phyloP scores from a whole-genome alignment of 23 tunicate species.

The Styela clava region DNA sequence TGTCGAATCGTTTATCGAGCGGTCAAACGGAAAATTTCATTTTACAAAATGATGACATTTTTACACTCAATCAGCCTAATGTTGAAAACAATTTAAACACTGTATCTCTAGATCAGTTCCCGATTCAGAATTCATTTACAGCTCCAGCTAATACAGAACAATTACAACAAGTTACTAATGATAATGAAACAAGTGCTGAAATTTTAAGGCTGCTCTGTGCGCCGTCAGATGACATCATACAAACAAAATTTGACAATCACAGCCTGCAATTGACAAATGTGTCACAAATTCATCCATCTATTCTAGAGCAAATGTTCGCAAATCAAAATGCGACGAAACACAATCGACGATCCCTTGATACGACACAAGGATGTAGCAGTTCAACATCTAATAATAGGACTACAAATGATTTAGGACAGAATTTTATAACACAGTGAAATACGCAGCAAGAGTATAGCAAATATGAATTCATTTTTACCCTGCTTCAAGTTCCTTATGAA shows the following conservation, averaged over 20 bases:
- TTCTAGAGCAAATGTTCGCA: neutral
- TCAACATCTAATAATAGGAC: neutral
- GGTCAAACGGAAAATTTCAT: neutral
- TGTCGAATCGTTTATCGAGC: neutral
- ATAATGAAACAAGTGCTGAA: neutral
- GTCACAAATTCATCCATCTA: neutral
- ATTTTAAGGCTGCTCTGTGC: neutral
- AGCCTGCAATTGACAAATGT: neutral
- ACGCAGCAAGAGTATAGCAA: neutral
- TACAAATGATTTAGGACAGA: neutral
- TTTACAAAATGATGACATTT: constrained; percentile 5
- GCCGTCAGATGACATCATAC: neutral
- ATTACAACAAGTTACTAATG: neutral
- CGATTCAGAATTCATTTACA: neutral
- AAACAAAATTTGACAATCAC: neutral
- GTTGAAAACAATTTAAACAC: neutral
- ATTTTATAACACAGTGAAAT: neutral
- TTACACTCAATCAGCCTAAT: neutral
- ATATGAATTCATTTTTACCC: too few species aligned
- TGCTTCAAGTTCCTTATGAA: too few species aligned
- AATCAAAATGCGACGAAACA: neutral
- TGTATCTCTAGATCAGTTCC: neutral
- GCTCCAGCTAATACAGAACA: neutral
- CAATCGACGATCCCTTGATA: neutral
- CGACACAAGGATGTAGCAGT: neutral